Evolutionary conservation across 2,888 invertebrate species (phyloP).

Genomic region (Strigamia crassipes): DNA sequence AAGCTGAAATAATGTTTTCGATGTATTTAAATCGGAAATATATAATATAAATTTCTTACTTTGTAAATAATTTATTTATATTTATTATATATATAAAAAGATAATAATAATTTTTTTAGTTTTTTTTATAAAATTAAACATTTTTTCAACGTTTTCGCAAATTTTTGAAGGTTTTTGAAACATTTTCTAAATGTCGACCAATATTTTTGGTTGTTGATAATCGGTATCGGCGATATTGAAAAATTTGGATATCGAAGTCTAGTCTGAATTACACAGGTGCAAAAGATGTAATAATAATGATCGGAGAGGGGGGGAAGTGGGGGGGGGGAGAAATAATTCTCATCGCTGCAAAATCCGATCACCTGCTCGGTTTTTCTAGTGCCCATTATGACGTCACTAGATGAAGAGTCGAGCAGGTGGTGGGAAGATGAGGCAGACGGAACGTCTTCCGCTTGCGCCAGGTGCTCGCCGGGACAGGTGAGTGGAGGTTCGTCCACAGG

Average conservation of each 20-base stretch:
- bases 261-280: slow-evolving; percentile 22
- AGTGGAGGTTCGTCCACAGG: slow-evolving; percentile 28
- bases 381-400: slow-evolving; percentile 26
- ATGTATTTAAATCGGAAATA: too few species aligned
- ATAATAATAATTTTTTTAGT: too few species aligned
- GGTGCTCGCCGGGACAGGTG: slow-evolving; percentile 28
- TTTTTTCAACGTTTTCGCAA: too few species aligned
- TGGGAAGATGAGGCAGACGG: slow-evolving; percentile 32
- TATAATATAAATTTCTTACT: too few species aligned
- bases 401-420: slow-evolving; percentile 33
- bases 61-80: too few species aligned
- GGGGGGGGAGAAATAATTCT: neutral
- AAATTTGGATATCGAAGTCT: slow-evolving; percentile 8
- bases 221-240: too few species aligned
- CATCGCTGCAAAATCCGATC: slow-evolving; percentile 2
- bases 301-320: neutral
- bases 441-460: slow-evolving; percentile 28
- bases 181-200: too few species aligned
- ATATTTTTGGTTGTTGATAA: too few species aligned
- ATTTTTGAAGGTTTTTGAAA: too few species aligned
- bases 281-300: neutral
- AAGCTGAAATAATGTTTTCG: too few species aligned
- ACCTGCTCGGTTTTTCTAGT: neutral
- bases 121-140: too few species aligned
- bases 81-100: too few species aligned